Percentiles rank a stretch among this genome's conserved stretches.
Conservation (phyloP, 2,113 vertebrate species). For the Embiotoca jacksoni region DNA sequence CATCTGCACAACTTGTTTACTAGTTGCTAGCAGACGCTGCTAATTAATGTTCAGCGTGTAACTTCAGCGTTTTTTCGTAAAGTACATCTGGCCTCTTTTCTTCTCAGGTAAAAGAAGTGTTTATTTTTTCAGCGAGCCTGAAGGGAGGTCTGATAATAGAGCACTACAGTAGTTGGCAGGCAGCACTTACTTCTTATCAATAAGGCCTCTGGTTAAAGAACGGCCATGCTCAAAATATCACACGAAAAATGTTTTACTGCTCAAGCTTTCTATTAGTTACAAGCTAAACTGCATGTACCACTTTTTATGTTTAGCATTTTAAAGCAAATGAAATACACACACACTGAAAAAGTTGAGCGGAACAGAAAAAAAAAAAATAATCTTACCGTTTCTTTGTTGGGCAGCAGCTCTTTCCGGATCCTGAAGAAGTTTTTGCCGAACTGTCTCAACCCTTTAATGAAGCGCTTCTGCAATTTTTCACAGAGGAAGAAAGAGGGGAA, state of each 20-base stretch:
- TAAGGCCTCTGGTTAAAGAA: constrained; percentile 47
- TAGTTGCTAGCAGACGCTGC: constrained; percentile 44
- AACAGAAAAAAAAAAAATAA: constrained; percentile 27
- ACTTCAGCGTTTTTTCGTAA: constrained; percentile 24
- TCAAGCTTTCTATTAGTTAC: constrained; percentile 3
- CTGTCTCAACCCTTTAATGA: constrained; percentile 97
- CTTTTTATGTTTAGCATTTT: not conserved
- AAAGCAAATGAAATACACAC: constrained; percentile 1
- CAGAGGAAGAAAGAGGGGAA: constrained; percentile 62
- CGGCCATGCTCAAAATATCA: constrained; percentile 21
- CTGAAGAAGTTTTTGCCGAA: constrained; percentile 99
- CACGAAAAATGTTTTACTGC: constrained; percentile 13
- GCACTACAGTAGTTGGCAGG: constrained; percentile 25
- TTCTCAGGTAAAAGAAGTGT: constrained; percentile 22
- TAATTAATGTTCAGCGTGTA: constrained; percentile 54
- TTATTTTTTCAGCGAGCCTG: constrained; percentile 1
- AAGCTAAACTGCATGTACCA: constrained; percentile 12
- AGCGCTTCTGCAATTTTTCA: constrained; percentile 91
- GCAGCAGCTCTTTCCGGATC: constrained; percentile 97
- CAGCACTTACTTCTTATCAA: constrained; percentile 46
- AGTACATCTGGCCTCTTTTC: not conserved
- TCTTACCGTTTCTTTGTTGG: constrained; percentile 94
- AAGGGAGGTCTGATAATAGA: constrained; percentile 37
- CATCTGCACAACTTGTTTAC: constrained; percentile 65
- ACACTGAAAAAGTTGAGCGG: constrained; percentile 19